These are phyloP conservation scores for Myrmophylax atrothorax DNA, from an alignment of 2,113 vertebrate species.

Conservation along the genomic window DNA sequence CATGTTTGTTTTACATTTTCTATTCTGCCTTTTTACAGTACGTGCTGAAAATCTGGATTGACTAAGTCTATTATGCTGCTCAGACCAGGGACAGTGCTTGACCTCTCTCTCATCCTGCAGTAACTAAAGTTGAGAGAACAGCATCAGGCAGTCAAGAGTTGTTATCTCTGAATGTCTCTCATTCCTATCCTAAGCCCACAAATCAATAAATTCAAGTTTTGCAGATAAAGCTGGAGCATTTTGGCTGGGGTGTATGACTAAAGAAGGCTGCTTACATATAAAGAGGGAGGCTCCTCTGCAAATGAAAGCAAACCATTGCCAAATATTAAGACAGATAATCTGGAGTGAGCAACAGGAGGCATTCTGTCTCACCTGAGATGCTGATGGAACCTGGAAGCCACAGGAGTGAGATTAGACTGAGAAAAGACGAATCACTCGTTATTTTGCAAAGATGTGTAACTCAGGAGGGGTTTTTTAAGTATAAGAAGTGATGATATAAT, in stretches of 20 bases:
- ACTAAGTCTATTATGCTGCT: background rate
- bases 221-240: background rate
- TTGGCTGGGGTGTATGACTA: background rate
- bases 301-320: background rate
- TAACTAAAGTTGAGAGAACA: background rate
- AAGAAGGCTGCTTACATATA: background rate
- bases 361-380: constrained; percentile 52
- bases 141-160: background rate
- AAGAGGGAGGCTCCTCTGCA: background rate
- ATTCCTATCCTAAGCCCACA: background rate
- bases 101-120: background rate
- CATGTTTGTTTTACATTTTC: background rate
- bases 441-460: background rate
- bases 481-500: background rate
- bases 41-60: background rate
- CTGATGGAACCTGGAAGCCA: constrained; percentile 51
- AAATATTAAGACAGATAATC: constrained; percentile 26
- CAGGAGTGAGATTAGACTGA: constrained; percentile 16
- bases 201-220: background rate
- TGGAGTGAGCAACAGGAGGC: constrained; percentile 38
- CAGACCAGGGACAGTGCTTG: background rate
- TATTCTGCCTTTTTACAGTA: background rate
- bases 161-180: background rate
- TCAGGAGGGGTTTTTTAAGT: background rate
- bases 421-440: constrained; percentile 29